These are phyloP conservation scores for Dendroctonus valens DNA, from an alignment of 1,140 invertebrate genomes.

Conservation along the genomic window DNA sequence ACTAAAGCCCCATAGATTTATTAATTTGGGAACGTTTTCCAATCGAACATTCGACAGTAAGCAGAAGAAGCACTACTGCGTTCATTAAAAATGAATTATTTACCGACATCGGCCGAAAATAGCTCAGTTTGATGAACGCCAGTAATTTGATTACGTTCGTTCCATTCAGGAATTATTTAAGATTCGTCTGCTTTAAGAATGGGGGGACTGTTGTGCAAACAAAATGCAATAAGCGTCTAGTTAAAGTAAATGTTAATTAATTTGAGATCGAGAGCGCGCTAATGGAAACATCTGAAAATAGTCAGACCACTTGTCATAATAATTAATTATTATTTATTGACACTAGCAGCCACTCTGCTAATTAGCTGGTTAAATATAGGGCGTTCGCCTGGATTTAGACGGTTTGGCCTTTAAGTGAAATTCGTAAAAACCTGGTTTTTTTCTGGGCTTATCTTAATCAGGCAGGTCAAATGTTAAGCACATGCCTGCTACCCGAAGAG, in stretches of 20 bases:
- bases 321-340: slow-evolving; percentile 16
- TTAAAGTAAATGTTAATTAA: slow-evolving; percentile 6
- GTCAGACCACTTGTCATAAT: slow-evolving; percentile 4
- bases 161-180: slow-evolving; percentile 3
- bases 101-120: neutral
- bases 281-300: slow-evolving; percentile 1
- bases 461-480: slow-evolving; percentile 5
- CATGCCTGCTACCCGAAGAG: neutral
- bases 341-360: neutral
- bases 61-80: neutral
- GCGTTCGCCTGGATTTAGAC: too few species aligned
- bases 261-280: slow-evolving; percentile 1
- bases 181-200: neutral
- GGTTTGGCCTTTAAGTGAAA: too few species aligned
- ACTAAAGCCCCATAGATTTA: too few species aligned
- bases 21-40: too few species aligned
- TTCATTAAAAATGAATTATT: slow-evolving; percentile 3
- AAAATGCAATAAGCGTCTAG: neutral
- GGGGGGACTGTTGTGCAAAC: neutral
- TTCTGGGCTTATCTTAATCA: neutral
- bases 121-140: slow-evolving; percentile 1
- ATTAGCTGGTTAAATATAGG: neutral
- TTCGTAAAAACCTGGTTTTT: too few species aligned
- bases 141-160: slow-evolving; percentile 2
- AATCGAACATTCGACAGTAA: too few species aligned